These are phyloP conservation scores for Synanceia verrucosa DNA, from an alignment of 2,797 vertebrate genomes.

Conservation along the genomic window DNA sequence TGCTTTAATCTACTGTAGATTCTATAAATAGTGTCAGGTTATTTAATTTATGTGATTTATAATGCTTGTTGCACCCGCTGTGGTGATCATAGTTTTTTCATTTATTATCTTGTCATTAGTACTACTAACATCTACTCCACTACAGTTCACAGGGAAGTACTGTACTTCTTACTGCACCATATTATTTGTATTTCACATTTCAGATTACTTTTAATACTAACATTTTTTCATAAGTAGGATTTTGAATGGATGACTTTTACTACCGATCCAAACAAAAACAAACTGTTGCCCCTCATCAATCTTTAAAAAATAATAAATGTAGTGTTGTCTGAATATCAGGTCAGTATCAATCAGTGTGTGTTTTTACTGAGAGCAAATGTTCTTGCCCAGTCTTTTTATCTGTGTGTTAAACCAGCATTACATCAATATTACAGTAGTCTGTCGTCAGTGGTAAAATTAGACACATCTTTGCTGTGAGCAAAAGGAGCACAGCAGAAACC, in stretches of 20 bases:
- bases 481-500: neutral
- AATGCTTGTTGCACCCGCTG: neutral
- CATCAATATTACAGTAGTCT: slow-evolving; percentile 33
- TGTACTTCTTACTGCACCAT: no score
- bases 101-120: neutral
- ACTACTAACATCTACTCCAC: no score
- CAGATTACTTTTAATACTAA: neutral
- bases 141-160: no score
- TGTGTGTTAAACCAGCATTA: neutral
- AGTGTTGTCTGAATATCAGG: no score
- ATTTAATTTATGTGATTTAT: neutral
- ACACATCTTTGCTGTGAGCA: slow-evolving; percentile 27
- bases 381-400: neutral
- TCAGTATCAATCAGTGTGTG: neutral
- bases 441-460: slow-evolving; percentile 34
- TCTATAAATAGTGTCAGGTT: neutral
- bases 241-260: neutral
- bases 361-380: neutral
- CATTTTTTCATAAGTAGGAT: neutral
- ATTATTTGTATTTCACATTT: neutral
- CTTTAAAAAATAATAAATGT: neutral
- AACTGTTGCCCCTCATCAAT: neutral
- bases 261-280: neutral
- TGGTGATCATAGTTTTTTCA: neutral
- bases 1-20: neutral